Percentiles rank a stretch among this genome's conserved stretches.
Evolutionary conservation across 2,888 invertebrate genomes (phyloP).

Genomic region (Cantharis lateralis): DNA sequence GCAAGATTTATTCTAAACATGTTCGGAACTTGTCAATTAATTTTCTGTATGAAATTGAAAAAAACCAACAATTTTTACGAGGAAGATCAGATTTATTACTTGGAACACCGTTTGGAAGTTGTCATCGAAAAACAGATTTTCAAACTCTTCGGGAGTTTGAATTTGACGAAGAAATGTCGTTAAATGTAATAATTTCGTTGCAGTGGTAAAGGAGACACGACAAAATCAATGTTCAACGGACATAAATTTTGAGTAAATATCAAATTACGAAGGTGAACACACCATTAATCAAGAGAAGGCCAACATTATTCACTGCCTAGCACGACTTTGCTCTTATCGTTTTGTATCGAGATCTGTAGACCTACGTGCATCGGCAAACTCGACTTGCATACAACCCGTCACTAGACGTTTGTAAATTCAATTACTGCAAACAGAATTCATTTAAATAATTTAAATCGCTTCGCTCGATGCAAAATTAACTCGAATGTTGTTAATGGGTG

Average conservation of each 20-base stretch:
- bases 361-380: slow-evolving; percentile 6
- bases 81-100: not conserved
- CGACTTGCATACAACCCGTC: slow-evolving; percentile 5
- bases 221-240: not conserved
- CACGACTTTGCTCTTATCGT: slow-evolving; percentile 21
- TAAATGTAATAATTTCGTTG: not conserved
- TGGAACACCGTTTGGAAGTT: not conserved
- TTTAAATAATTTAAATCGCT: slow-evolving; percentile 15
- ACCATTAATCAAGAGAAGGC: slow-evolving; percentile 9
- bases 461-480: not conserved
- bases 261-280: slow-evolving; percentile 6
- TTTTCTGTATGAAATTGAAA: not conserved
- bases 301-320: slow-evolving; percentile 8
- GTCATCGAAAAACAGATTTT: not conserved
- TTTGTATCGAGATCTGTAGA: slow-evolving; percentile 10
- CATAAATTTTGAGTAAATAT: not conserved
- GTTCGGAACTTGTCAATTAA: not conserved
- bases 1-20: not conserved
- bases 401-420: slow-evolving; percentile 8
- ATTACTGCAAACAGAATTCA: slow-evolving; percentile 11
- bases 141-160: too few relatives aligned
- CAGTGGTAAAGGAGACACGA: not conserved
- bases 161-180: not conserved
- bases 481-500: not conserved
- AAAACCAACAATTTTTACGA: not conserved